These are phyloP conservation scores for Odontomyia ornata DNA, from an alignment of 2,888 invertebrate genomes.

Conservation along the genomic window DNA sequence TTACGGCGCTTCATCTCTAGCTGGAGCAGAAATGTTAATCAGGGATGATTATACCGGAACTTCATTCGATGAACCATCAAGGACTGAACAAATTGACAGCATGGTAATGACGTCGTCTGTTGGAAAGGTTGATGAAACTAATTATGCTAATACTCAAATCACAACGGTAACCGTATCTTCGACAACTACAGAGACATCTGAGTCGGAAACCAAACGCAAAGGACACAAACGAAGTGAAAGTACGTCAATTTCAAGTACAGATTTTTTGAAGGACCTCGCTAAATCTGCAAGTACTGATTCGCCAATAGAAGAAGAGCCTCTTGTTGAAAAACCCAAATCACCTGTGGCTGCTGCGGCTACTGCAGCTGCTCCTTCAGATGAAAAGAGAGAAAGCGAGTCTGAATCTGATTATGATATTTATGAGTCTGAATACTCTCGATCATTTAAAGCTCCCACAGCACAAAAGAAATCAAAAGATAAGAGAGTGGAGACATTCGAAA, in stretches of 20 bases:
- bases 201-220: conserved; percentile 60
- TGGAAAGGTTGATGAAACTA: conserved; percentile 53
- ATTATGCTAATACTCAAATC: conserved; percentile 53
- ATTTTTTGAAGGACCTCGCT: conserved; percentile 57
- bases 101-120: conserved; percentile 55
- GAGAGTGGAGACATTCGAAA: conserved; percentile 59
- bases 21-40: conserved; percentile 58
- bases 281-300: conserved; percentile 58
- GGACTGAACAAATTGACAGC: conserved; percentile 48
- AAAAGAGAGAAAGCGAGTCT: conserved; percentile 64
- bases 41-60: conserved; percentile 51
- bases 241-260: conserved; percentile 58
- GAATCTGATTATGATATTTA: conserved; percentile 65
- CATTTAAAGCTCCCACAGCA: conserved; percentile 61
- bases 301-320: conserved; percentile 50
- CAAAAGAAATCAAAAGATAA: conserved; percentile 60
- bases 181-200: conserved; percentile 52
- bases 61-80: conserved; percentile 49
- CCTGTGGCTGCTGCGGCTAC: conserved; percentile 51
- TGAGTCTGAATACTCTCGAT: conserved; percentile 65
- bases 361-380: conserved; percentile 54
- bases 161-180: conserved; percentile 54
- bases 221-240: conserved; percentile 70
- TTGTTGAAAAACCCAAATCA: conserved; percentile 59
- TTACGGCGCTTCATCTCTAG: conserved; percentile 61